phyloP scores from a whole-genome alignment of 1,140 invertebrate species.

The Physella acuta region DNA sequence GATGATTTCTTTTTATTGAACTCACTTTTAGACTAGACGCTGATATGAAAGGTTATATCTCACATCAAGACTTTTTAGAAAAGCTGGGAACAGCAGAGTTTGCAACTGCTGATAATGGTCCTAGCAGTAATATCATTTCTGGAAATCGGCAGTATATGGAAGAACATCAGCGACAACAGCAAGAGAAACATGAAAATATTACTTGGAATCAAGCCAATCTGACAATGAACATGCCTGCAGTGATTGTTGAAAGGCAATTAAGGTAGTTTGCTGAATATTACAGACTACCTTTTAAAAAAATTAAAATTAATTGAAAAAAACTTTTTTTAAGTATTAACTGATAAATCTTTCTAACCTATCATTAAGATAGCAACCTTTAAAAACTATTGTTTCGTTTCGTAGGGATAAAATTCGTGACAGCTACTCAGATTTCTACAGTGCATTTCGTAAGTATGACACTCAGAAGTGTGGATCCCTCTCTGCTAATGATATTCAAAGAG shows the following conservation, averaged over 20 bases:
- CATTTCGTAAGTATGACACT: conserved; percentile 54
- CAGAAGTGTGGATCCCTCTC: conserved; percentile 48
- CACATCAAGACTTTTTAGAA: conserved; percentile 48
- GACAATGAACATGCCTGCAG: conserved; percentile 44
- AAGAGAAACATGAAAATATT: conserved; percentile 48
- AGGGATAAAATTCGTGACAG: conserved; percentile 55
- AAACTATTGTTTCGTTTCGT: conserved; percentile 24
- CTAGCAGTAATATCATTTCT: conserved; percentile 47
- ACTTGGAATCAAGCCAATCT: conserved; percentile 51
- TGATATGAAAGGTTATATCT: conserved; percentile 44
- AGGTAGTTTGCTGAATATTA: conserved; percentile 34
- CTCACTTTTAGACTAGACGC: conserved; percentile 45
- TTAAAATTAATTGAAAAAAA: not conserved
- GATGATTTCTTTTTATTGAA: not conserved
- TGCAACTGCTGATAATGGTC: conserved; percentile 49
- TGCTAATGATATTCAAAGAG: conserved; percentile 50
- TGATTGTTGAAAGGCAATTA: conserved; percentile 45
- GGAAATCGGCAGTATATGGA: conserved; percentile 45
- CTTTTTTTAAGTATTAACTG: not conserved
- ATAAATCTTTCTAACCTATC: too few species aligned
- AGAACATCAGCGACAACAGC: conserved; percentile 44
- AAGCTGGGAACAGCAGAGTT: conserved; percentile 48
- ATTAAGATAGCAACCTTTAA: too few species aligned
- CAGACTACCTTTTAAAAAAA: not conserved
- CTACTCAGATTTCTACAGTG: conserved; percentile 48